Evolutionary conservation across 2,888 invertebrate genomes (phyloP).

Genomic region (Drosophila greeni): DNA sequence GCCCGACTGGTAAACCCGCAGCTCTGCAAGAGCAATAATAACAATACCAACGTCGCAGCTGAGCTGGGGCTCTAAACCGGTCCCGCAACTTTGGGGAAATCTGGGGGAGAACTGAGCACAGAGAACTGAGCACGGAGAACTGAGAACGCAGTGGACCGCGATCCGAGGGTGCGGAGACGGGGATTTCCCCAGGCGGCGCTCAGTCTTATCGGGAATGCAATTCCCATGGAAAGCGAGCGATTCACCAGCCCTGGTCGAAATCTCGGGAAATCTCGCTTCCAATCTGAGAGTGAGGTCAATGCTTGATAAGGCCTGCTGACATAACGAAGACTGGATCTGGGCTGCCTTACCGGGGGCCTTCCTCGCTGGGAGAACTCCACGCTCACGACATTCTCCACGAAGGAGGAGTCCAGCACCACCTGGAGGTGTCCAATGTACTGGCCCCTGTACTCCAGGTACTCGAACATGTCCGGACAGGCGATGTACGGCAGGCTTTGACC

Average conservation of each 20-base stretch:
- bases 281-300: slow-evolving; percentile 44
- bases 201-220: slow-evolving; percentile 43
- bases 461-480: slow-evolving; percentile 63
- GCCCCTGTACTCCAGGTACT: slow-evolving; percentile 49
- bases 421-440: slow-evolving; percentile 58
- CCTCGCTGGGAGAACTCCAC: slow-evolving; percentile 65
- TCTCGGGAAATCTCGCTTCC: slow-evolving; percentile 21
- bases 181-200: slow-evolving; percentile 20
- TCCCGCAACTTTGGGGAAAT: slow-evolving; percentile 31
- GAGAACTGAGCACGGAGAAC: background rate
- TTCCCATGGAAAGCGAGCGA: slow-evolving; percentile 19
- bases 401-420: slow-evolving; percentile 42
- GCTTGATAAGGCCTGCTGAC: slow-evolving; percentile 46
- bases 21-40: slow-evolving; percentile 4
- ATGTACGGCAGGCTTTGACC: slow-evolving; percentile 55
- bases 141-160: background rate
- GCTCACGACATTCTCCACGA: slow-evolving; percentile 44
- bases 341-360: slow-evolving; percentile 55
- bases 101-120: slow-evolving; percentile 2
- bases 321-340: background rate
- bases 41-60: slow-evolving; percentile 5
- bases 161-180: background rate
- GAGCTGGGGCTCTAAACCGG: slow-evolving; percentile 26
- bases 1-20: slow-evolving; percentile 35
- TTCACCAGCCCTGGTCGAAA: slow-evolving; percentile 6